Percentiles rank a stretch among this genome's conserved stretches.
Evolutionary conservation across 92 coral and sea anemone species (phyloP).

Genomic region (Epizoanthus fatuus): DNA sequence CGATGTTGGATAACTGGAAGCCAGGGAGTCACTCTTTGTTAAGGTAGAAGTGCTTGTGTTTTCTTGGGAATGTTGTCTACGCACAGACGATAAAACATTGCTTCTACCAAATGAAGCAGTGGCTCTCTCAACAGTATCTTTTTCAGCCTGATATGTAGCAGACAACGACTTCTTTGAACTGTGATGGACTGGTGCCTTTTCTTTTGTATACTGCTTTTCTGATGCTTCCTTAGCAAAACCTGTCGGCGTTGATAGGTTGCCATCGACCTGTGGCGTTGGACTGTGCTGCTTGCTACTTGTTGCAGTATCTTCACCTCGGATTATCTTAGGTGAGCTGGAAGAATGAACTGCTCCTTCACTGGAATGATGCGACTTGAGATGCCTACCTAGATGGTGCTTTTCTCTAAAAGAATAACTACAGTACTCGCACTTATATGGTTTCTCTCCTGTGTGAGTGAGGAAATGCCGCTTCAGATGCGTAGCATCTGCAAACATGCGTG

Average conservation of each 20-base stretch:
- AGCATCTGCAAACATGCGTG: slow-evolving; percentile 17
- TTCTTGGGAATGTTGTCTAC: neutral
- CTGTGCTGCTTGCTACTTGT: neutral
- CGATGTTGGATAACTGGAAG: neutral
- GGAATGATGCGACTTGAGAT: slow-evolving; percentile 25
- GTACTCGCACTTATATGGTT: slow-evolving; percentile 13
- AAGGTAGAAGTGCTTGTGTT: neutral
- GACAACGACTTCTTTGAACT: neutral
- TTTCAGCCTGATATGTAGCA: neutral
- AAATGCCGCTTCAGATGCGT: slow-evolving; percentile 34
- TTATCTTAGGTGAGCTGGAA: neutral
- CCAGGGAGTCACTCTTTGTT: neutral
- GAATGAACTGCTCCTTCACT: neutral
- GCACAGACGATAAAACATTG: too few relatives aligned
- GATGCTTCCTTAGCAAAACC: too few relatives aligned
- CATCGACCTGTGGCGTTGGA: neutral
- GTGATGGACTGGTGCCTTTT: neutral
- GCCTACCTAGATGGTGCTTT: slow-evolving; percentile 21
- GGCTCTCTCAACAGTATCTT: neutral
- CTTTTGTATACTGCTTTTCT: neutral
- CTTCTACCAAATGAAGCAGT: neutral
- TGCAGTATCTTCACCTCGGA: neutral
- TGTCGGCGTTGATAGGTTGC: neutral
- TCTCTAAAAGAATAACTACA: slow-evolving; percentile 26
- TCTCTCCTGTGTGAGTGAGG: slow-evolving; percentile 42